Evolutionary conservation across 35 echinoderm and acorn worm genomes (phyloP).

Genomic region (Patiria miniata): DNA sequence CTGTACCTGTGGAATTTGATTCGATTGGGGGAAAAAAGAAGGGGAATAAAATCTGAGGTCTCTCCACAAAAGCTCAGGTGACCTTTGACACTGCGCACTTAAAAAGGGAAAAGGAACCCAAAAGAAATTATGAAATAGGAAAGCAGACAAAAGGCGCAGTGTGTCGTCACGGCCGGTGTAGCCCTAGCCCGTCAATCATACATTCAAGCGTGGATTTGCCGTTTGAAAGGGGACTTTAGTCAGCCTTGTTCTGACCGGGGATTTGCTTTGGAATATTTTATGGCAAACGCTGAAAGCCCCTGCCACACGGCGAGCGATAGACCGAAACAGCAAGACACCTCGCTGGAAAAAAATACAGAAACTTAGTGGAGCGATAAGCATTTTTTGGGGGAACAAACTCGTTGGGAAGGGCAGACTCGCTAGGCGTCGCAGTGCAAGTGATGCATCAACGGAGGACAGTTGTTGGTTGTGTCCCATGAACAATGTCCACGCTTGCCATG

Average conservation of each 20-base stretch:
- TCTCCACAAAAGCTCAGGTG: neutral
- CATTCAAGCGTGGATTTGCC: neutral
- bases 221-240: neutral
- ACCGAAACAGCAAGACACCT: constrained; percentile 15
- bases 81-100: neutral
- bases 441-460: too few relatives aligned
- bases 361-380: too few relatives aligned
- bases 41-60: neutral
- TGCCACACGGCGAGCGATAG: constrained; percentile 11
- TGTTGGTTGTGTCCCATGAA: too few relatives aligned
- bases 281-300: neutral
- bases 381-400: too few relatives aligned
- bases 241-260: neutral
- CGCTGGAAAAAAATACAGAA: neutral
- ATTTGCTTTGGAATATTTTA: constrained; percentile 11
- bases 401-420: too few relatives aligned
- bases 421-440: too few relatives aligned
- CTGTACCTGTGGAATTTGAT: neutral
- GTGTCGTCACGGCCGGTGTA: constrained; percentile 6
- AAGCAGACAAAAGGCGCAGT: neutral
- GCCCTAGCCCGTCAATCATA: constrained; percentile 1
- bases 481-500: too few relatives aligned
- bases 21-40: neutral
- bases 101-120: constrained; percentile 1
- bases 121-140: constrained; percentile 10